Base-by-base conservation (phyloP, 2,888 invertebrate species). In the Seira musarum region DNA sequence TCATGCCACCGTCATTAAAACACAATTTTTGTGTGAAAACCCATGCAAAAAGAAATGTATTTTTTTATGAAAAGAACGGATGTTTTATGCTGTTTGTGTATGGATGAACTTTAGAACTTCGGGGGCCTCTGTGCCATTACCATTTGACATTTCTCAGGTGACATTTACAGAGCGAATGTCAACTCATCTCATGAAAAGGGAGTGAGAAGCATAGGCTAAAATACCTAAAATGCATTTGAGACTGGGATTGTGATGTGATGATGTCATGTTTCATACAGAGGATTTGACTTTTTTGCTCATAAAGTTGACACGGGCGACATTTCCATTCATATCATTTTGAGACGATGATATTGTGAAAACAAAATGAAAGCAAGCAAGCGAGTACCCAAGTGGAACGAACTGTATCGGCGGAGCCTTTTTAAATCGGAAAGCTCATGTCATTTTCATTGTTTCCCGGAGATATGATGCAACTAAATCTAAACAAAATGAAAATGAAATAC, bases 121-220 rank as follows among this genome's bases (percentile, higher is more conserved):
- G 2, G 60, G 21, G 21, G 15, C 60, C 77, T 70, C 40, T 65
- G 10, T 22, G n/a, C 65, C 67, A 69, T 79, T 79, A 79, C 49
- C 79, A 73, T 79, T 79, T 79, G 79, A 79, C 79, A 79, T 79
- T 79, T 74, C 22, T 73, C 46, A 24, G 64, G 49, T 73, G 79
- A 73, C 79, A 73, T 73, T 73, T 79, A 73, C 65, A 53, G 71
- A 67, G 73, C 69, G 73, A 79, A 79, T 79, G 79, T 79, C 79
- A 67, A 67, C 53, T 69, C 57, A 17, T 60, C 24, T 61, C 70
- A 65, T 57, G 30, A n/a, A n/a, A n/a, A n/a, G 60, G n/a, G 21
- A 22, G 22, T 57, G 57, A n/a, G 17, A 57, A n/a, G 17, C 57
- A 8, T 40, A 49, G 30, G 49, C 49, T 49, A 49, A n/a, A 49